phyloP scores from a whole-genome alignment of 2,888 invertebrate genomes.

The Spicauda simplicius region DNA sequence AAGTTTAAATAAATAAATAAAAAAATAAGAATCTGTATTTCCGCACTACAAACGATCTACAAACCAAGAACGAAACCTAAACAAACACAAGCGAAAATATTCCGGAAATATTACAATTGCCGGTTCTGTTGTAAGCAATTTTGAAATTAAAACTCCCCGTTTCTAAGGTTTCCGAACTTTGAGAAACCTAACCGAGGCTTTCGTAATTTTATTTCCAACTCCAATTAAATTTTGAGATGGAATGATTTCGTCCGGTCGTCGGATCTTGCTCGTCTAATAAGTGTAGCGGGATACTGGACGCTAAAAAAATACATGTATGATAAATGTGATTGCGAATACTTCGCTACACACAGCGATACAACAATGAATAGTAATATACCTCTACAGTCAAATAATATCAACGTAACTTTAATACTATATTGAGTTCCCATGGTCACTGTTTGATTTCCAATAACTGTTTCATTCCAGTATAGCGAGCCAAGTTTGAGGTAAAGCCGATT shows the following conservation, averaged over 20 bases:
- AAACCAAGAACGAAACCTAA: conserved; percentile 19
- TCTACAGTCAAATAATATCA: not conserved
- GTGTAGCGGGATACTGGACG: not conserved
- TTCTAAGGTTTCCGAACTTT: conserved; percentile 70
- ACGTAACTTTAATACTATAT: not conserved
- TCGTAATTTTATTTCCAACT: conserved; percentile 57
- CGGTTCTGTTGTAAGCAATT: conserved; percentile 57
- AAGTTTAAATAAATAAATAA: no score
- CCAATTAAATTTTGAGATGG: conserved; percentile 46
- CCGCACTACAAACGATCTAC: not conserved
- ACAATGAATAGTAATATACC: not conserved
- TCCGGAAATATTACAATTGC: conserved; percentile 46
- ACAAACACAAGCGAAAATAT: conserved; percentile 39
- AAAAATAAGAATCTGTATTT: not conserved
- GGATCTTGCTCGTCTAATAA: conserved; percentile 18
- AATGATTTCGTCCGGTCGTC: conserved; percentile 34
- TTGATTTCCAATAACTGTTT: conserved; percentile 14
- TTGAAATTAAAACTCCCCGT: conserved; percentile 60
- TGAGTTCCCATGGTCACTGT: conserved; percentile 5
- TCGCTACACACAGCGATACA: not conserved
- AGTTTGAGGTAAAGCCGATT: conserved; percentile 50
- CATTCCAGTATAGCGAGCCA: conserved; percentile 25
- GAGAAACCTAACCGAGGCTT: conserved; percentile 62
- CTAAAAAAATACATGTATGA: no score
- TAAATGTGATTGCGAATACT: not conserved